Evolutionary conservation across 2,797 vertebrate genomes (phyloP).

Genomic region (Nyctalus aviator): DNA sequence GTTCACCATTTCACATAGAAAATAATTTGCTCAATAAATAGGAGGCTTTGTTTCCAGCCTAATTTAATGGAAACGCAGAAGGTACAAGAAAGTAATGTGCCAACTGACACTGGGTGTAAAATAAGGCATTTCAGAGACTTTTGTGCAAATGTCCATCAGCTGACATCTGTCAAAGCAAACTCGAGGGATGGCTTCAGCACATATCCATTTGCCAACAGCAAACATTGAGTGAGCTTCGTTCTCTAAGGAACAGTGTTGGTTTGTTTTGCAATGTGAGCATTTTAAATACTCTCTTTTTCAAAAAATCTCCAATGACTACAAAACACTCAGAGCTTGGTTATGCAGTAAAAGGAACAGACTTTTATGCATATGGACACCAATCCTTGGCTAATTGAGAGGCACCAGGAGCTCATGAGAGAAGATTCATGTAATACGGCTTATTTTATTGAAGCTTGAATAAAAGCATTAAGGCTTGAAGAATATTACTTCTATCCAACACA

Average conservation of each 20-base stretch:
- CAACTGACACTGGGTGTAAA: slow-evolving; percentile 74
- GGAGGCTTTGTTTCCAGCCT: slow-evolving; percentile 77
- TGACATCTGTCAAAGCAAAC: slow-evolving; percentile 76
- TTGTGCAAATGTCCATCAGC: slow-evolving; percentile 74
- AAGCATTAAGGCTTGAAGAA: neutral
- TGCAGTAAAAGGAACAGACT: slow-evolving; percentile 60
- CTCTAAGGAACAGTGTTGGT: slow-evolving; percentile 55
- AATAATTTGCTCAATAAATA: slow-evolving; percentile 74
- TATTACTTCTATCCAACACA: slow-evolving; percentile 44
- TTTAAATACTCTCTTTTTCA: slow-evolving; percentile 62
- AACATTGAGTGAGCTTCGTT: slow-evolving; percentile 63
- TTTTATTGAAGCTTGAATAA: neutral
- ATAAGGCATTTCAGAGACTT: slow-evolving; percentile 76
- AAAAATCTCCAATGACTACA: neutral
- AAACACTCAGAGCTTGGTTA: slow-evolving; percentile 11
- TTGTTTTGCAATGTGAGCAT: slow-evolving; percentile 65
- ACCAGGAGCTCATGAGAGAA: neutral
- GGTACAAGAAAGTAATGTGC: slow-evolving; percentile 76
- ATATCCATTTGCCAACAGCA: slow-evolving; percentile 68
- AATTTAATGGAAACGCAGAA: slow-evolving; percentile 80
- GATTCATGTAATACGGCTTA: neutral
- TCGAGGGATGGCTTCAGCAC: slow-evolving; percentile 52
- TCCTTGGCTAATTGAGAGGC: slow-evolving; percentile 5
- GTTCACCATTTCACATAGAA: slow-evolving; percentile 73
- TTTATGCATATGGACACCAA: slow-evolving; percentile 38